Percentiles rank a stretch among this genome's conserved stretches.
phyloP scores from a whole-genome alignment of 2,888 invertebrate genomes.

The Drosophila dives region DNA sequence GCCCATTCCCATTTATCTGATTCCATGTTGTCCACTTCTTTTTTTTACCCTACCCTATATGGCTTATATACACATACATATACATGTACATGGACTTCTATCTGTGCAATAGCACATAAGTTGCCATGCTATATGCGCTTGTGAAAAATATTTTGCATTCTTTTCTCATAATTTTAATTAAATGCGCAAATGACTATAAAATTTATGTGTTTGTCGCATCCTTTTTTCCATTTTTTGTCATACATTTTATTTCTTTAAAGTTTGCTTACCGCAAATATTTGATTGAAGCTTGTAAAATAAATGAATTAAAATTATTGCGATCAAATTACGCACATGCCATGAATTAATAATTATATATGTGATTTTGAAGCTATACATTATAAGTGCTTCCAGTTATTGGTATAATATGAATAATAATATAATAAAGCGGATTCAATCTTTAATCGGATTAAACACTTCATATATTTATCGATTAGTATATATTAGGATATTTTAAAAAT shows the following conservation, averaged over 20 bases:
- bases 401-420: too few relatives aligned
- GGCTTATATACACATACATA: slow-evolving; percentile 19
- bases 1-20: slow-evolving; percentile 50
- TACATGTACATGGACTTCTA: slow-evolving; percentile 13
- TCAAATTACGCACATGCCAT: not conserved
- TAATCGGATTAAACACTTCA: too few relatives aligned
- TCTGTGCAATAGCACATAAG: slow-evolving; percentile 41
- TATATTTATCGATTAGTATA: too few relatives aligned
- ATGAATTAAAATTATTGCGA: not conserved
- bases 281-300: slow-evolving; percentile 19
- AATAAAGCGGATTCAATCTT: too few relatives aligned
- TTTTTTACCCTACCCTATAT: slow-evolving; percentile 14
- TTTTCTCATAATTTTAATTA: slow-evolving; percentile 77
- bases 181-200: slow-evolving; percentile 74
- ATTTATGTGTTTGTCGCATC: slow-evolving; percentile 58
- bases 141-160: slow-evolving; percentile 76
- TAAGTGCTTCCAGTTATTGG: too few relatives aligned
- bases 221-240: slow-evolving; percentile 13
- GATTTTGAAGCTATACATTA: too few relatives aligned
- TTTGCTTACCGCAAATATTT: slow-evolving; percentile 24
- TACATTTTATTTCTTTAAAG: not conserved
- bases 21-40: slow-evolving; percentile 46
- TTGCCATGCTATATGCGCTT: slow-evolving; percentile 48
- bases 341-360: too few relatives aligned
- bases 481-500: too few relatives aligned